These are phyloP conservation scores for Astyanax mexicanus DNA, from an alignment of 2,797 vertebrate genomes.

Conservation along the genomic window DNA sequence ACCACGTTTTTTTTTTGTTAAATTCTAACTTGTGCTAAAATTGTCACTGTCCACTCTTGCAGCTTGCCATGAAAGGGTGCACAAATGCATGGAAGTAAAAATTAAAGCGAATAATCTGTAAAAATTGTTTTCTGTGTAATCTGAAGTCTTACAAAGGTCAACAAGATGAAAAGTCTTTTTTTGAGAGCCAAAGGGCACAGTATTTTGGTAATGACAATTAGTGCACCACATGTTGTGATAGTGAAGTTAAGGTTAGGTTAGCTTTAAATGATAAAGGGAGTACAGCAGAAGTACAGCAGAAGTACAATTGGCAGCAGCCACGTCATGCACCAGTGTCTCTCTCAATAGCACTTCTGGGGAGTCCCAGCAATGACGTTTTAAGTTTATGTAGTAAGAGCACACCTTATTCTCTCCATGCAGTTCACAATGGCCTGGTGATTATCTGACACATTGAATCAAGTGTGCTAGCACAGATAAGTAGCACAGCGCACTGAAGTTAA, in stretches of 20 bases:
- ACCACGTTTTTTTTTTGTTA: too few relatives aligned
- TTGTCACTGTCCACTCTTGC: too few relatives aligned
- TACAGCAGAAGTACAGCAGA: background rate
- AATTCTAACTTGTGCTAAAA: too few relatives aligned
- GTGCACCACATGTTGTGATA: constrained; percentile 6
- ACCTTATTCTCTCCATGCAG: background rate
- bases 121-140: too few relatives aligned
- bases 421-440: background rate
- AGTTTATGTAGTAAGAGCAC: background rate
- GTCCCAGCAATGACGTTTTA: background rate
- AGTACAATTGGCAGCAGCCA: background rate
- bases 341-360: background rate
- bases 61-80: too few relatives aligned
- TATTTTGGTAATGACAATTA: too few relatives aligned
- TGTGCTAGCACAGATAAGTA: background rate
- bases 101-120: too few relatives aligned
- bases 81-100: too few relatives aligned
- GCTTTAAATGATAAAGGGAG: constrained; percentile 19
- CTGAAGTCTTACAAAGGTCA: too few relatives aligned
- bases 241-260: background rate
- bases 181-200: too few relatives aligned
- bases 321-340: background rate
- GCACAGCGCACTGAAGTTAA: background rate
- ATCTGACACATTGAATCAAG: background rate
- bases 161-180: too few relatives aligned